Base-by-base conservation (phyloP, 2,113 vertebrate genomes). In the Salvator merianae region DNA sequence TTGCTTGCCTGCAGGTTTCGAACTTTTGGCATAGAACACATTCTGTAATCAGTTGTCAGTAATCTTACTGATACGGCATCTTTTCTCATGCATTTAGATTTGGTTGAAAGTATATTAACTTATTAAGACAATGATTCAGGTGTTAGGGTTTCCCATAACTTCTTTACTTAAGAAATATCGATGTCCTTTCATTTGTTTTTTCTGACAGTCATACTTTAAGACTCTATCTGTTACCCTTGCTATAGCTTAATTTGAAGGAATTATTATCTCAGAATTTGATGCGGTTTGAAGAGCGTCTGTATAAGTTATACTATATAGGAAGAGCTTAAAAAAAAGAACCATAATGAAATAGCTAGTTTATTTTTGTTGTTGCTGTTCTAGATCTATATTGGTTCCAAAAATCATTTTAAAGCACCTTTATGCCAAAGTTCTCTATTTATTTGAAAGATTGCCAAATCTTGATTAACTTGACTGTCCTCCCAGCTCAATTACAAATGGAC, bases 361-460 rank as follows among this genome's bases (percentile, higher is more conserved):
- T 20, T 36, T 12, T 32, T 43, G 7, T 43, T 22, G 20, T 34
- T 68, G 76, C 36, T n/a, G 70, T 26, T 73, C 36, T 43, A 71
- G 66, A 63, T 84, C 75, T n/a, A 63, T 13, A 71, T 70, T 85
- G 77, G 68, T 79, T 38, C 77, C 72, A 16, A 79, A 78, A 82
- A 73, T 69, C 55, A 34, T 83, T 83, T 59, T 36, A 24, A 75
- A 75, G 66, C 13, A 59, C 71, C 26, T 47, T 30, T 79, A 47
- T 79, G 18, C 55, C 40, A 85, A 65, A 79, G 69, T 65, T 30
- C 50, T 72, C 30, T n/a, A 36, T 79, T 78, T 73, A 36, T 72
- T 72, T 85, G 38, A 9, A 63, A 78, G 40, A 18, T 30, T 77
- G 36, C 40, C 32, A 36, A 69, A 65, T 50, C 55, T 66, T 63